Evolutionary conservation across 2,888 invertebrate genomes (phyloP), one percentile per base, ranked within the genome.

Genomic region (Agonopterix subpropinquella): DNA sequence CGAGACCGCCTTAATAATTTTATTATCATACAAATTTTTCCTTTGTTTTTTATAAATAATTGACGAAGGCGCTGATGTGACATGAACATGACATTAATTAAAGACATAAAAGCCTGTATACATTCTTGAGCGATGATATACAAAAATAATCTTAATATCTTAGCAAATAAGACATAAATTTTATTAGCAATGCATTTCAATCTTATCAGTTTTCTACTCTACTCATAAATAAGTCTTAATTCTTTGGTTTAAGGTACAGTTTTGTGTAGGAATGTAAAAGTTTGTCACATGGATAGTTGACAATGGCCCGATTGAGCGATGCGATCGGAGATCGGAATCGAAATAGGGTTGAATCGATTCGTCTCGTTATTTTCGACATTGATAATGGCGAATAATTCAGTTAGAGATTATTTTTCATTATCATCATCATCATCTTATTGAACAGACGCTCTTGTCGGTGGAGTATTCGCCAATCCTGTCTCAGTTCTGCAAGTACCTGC

Each of bases 291-390:
- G 36, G 51, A 47, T 49, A 9, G 54, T 53, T 56, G 56, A 56
- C 56, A 56, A 56, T 49, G 54, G 48, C 47, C 44, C 50, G 56
- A 56, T 54, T 53, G 54, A 56, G 51, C 52, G 56, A 56, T 54
- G 49, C 51, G 54, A 53, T 56, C 53, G 39, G 37, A 49, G 53
- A 54, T 54, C 44, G 37, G 42, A 35, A 52, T 56, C 51, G 53
- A 49, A 46, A 47, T 45, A 11, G 44, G 47, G 42, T 48, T 51
- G 50, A 53, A 51, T 42, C 54, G 51, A 47, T 53, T 54, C 47
- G 45, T 50, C 50, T 53, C 52, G 53, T 56, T 56, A 55, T 53
- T 49, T 50, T 39, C 13, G 54, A 56, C 56, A 50, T 50, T 54
- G 50, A 51, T 49, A 11, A 39, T 28, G 5, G 28, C 28, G 28